Percentiles rank a stretch among this genome's conserved stretches.
Evolutionary conservation across 2,113 vertebrate genomes (phyloP).

Genomic region (Rostratula benghalensis): DNA sequence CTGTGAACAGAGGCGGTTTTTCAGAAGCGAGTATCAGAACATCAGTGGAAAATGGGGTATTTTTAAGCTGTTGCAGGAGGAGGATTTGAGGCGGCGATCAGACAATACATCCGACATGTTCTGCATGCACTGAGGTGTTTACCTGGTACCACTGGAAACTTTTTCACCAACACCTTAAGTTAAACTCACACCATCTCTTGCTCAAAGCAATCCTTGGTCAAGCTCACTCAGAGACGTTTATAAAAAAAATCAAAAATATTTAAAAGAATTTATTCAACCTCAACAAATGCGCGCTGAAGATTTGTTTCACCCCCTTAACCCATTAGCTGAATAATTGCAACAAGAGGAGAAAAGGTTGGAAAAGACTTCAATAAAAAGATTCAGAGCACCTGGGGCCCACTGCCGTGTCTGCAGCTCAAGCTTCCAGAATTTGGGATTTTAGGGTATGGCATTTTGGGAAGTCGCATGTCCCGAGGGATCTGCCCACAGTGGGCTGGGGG

Average conservation of each 20-base stretch:
- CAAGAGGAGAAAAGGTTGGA: neutral
- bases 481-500: rapidly evolving
- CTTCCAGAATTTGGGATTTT: neutral
- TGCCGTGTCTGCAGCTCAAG: rapidly evolving
- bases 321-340: neutral
- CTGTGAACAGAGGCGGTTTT: neutral
- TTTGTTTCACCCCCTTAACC: rapidly evolving
- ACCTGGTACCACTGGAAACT: neutral
- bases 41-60: neutral
- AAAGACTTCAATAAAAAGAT: neutral
- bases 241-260: neutral
- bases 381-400: neutral
- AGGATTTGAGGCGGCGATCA: rapidly evolving
- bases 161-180: neutral
- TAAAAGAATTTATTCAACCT: neutral
- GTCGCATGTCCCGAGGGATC: rapidly evolving
- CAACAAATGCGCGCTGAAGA: rapidly evolving
- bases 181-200: rapidly evolving
- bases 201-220: neutral
- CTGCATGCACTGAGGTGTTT: rapidly evolving
- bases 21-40: rapidly evolving
- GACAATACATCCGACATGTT: rapidly evolving
- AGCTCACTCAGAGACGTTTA: neutral
- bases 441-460: neutral
- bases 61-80: neutral